Base-by-base conservation (phyloP, 2,797 vertebrate genomes). In the Macropus fuliginosus region DNA sequence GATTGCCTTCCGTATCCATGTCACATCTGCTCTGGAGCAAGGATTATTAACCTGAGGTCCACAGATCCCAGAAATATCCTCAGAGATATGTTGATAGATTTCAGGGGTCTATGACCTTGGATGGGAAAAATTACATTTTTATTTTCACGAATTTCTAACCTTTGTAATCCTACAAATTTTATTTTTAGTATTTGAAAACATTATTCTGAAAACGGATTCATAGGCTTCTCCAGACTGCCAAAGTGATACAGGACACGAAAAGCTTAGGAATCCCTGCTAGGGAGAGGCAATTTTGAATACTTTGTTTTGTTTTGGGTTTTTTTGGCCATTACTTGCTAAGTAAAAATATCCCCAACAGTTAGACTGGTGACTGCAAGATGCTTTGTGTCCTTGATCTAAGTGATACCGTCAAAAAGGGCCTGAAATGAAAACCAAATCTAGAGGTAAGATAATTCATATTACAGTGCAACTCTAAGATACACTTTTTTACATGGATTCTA, bases 401-500 rank as follows among this genome's bases (percentile, higher is more conserved):
- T 74, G 46, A 4, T 46, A 3, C 27, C 16, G n/a, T 56, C 40
- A 4, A 14, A 93, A 90, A 94, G 50, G 18, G 4, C 46, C 2
- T 66, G 6, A 90, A 94, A 91, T 87, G 92, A 66, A 94, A 34
- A 21, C 21, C 56, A 40, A 90, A 92, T 14, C 11, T 90, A 46
- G n/a, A 46, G 46, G 74, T 24, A 46, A 9, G 40, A 81, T 81
- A 93, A 93, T 87, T 0, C 55, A 59, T 56, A 21, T 0, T 46
- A 93, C 54, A 46, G n/a, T 91, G 10, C 55, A 92, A 62, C 57
- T 95, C 14, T 66, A 46, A 46, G 59, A 87, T 93, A 50, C 27
- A 56, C 0, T n/a, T 29, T 56, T 94, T 93, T 31, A 92, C 40
- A 56, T 0, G 87, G 52, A 62, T 96, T 96, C 92, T 96, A 92